Percentiles rank a stretch among this genome's conserved stretches.
phyloP scores from a whole-genome alignment of 2,113 vertebrate genomes.

The Eira barbara region DNA sequence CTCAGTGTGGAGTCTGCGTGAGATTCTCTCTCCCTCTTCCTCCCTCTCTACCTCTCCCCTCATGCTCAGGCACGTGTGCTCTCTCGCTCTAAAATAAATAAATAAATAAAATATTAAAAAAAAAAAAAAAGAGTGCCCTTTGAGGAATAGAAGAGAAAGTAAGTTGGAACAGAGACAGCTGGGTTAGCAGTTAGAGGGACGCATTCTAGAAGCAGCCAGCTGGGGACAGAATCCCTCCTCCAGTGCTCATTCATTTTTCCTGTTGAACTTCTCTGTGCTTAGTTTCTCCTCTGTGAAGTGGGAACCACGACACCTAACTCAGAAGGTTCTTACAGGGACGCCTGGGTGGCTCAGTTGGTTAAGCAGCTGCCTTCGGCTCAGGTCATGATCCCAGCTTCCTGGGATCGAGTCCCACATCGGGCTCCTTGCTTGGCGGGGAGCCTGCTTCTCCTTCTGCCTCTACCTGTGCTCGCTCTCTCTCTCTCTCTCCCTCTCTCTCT shows the following conservation, averaged over 20 bases:
- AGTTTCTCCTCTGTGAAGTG: neutral
- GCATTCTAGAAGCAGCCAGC: rapidly evolving
- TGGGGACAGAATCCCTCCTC: neutral
- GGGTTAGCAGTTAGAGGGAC: rapidly evolving
- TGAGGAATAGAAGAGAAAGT: neutral
- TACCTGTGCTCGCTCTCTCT: no score
- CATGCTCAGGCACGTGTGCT: neutral
- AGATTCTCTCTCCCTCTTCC: neutral
- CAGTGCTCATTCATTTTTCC: rapidly evolving
- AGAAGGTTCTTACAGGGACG: neutral
- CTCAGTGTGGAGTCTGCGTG: neutral
- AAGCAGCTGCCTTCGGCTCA: no score
- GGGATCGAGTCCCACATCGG: no score
- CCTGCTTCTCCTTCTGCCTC: no score
- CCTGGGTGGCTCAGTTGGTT: no score
- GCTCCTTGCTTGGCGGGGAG: no score
- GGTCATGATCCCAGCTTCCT: no score
- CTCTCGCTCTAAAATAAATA: neutral
- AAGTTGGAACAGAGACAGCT: rapidly evolving
- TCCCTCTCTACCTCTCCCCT: neutral
- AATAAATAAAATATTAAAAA: neutral
- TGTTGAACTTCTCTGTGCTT: neutral
- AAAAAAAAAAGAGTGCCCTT: neutral
- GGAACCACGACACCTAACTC: neutral
- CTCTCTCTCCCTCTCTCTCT: no score